phyloP scores from a whole-genome alignment of 2,888 invertebrate genomes.

The Dolichopus griseipennis region DNA sequence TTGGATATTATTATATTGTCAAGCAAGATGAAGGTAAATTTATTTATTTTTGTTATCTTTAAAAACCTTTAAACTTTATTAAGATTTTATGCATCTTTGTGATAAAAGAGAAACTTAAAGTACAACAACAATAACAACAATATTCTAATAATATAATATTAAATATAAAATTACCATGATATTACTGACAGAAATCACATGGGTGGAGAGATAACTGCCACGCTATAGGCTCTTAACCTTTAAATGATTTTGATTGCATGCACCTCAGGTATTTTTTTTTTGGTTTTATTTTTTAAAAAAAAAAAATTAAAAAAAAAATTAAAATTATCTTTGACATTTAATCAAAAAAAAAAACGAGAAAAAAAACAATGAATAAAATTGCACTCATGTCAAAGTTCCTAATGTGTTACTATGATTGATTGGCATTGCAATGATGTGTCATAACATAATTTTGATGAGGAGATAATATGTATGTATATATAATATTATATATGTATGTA shows the following conservation, averaged over 20 bases:
- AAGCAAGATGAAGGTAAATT: no score
- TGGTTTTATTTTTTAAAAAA: no score
- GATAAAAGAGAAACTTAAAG: background rate
- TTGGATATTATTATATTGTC: no score
- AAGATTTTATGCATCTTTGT: background rate
- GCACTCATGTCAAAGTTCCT: slow-evolving; percentile 6
- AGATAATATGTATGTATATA: background rate
- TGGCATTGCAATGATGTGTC: background rate
- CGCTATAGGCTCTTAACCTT: background rate
- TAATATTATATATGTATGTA: no score
- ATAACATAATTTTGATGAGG: background rate
- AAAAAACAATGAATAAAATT: background rate
- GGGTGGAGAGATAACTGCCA: slow-evolving; percentile 1
- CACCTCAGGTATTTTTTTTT: no score
- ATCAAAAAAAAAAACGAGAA: background rate
- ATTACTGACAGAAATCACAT: slow-evolving; percentile 4
- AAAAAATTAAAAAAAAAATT: no score
- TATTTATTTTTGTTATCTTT: no score
- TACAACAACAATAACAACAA: background rate
- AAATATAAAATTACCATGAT: background rate
- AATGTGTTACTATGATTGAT: background rate
- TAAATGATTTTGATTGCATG: background rate
- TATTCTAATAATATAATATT: no score
- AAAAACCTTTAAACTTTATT: background rate
- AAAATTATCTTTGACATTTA: background rate